Percentiles rank a stretch among this genome's conserved stretches.
These are phyloP conservation scores for Sphaeramia orbicularis DNA, from an alignment of 2,797 vertebrate genomes.

Conservation along the genomic window DNA sequence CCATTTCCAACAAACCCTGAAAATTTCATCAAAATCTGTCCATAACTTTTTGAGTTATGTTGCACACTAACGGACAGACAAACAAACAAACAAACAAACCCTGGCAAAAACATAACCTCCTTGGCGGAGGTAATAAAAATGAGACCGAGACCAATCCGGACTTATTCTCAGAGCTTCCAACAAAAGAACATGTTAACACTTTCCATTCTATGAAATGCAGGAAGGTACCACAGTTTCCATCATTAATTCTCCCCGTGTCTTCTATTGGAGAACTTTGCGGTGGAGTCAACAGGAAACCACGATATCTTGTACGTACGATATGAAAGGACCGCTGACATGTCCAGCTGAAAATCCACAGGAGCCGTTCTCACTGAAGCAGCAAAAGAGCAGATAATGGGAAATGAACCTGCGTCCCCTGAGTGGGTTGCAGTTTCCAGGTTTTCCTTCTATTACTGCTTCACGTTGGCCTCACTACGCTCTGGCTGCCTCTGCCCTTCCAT, in stretches of 20 bases:
- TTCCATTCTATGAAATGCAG: no score
- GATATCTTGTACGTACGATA: neutral
- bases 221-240: neutral
- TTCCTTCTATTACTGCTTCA: conserved; percentile 12
- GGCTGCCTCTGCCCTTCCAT: neutral
- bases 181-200: no score
- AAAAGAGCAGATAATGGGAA: conserved; percentile 42
- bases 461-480: conserved; percentile 22
- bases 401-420: conserved; percentile 40
- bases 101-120: no score
- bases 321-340: conserved; percentile 25
- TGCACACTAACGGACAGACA: no score
- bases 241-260: neutral
- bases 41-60: no score
- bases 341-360: conserved; percentile 37
- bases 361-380: conserved; percentile 13
- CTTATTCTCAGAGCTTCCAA: no score
- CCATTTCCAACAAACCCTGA: no score
- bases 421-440: conserved; percentile 8
- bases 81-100: no score
- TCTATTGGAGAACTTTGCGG: conserved; percentile 5
- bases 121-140: no score
- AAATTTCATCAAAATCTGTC: no score
- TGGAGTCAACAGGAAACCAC: neutral
- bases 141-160: no score